Conservation (phyloP, 2,888 invertebrate genomes). For the Drosophila tripunctata region DNA sequence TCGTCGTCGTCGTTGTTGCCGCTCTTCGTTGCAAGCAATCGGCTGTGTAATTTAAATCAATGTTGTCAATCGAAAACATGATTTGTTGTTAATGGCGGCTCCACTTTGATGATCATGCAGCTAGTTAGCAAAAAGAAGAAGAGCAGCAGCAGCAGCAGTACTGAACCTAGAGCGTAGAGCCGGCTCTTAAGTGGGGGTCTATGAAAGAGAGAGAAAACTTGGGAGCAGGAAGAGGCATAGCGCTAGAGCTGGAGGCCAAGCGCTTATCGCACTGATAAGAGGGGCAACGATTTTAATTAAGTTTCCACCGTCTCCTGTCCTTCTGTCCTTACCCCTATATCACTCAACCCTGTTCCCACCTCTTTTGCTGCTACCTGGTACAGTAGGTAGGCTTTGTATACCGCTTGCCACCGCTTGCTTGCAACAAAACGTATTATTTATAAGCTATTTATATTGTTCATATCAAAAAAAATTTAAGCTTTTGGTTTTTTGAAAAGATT, state of each 20-base stretch:
- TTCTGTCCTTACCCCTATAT: background rate
- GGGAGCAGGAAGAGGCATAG: background rate
- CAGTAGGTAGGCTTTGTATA: conserved; percentile 39
- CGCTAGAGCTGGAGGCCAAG: conserved; percentile 15
- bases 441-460: no score
- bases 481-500: no score
- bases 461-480: no score
- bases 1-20: conserved; percentile 41
- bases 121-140: conserved; percentile 29
- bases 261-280: conserved; percentile 75
- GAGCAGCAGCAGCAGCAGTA: conserved; percentile 1
- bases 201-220: background rate
- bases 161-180: background rate
- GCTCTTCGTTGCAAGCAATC: conserved; percentile 68
- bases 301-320: conserved; percentile 61
- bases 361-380: conserved; percentile 37
- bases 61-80: conserved; percentile 83
- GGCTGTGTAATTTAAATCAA: conserved; percentile 82
- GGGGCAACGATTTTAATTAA: conserved; percentile 77
- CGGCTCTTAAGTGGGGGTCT: conserved; percentile 3
- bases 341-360: no score
- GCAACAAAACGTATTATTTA: no score
- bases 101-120: conserved; percentile 68
- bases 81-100: conserved; percentile 80
- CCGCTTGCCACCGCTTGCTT: background rate